Percentiles rank a stretch among this genome's conserved stretches.
phyloP scores from a whole-genome alignment of 2,113 vertebrate genomes.

The Etheostoma spectabile region DNA sequence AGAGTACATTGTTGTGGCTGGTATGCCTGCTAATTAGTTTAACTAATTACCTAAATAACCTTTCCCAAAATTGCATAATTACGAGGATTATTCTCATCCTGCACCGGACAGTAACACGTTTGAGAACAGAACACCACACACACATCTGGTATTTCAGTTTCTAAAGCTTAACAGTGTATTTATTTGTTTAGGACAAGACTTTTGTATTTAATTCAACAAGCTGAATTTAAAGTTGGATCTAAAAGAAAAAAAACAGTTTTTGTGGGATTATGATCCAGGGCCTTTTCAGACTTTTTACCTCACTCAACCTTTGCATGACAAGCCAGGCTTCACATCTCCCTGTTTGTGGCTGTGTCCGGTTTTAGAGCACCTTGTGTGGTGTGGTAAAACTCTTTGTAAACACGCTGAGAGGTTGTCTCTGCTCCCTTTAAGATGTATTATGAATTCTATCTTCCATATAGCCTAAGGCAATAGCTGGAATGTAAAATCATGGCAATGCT shows the following conservation, averaged over 20 bases:
- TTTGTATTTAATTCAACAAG: neutral
- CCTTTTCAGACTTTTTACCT: slow-evolving; percentile 25
- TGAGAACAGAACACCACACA: slow-evolving; percentile 9
- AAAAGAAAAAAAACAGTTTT: neutral
- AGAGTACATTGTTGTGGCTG: neutral
- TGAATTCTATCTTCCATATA: slow-evolving; percentile 77
- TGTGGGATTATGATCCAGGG: neutral
- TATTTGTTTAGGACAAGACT: slow-evolving; percentile 1
- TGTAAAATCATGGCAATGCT: slow-evolving; percentile 56
- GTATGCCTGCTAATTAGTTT: too few species aligned
- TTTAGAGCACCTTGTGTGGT: slow-evolving; percentile 38
- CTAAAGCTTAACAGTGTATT: neutral
- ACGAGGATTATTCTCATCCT: neutral
- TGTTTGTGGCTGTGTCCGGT: slow-evolving; percentile 27
- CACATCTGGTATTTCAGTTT: neutral
- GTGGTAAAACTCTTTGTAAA: slow-evolving; percentile 54
- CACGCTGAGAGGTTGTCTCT: slow-evolving; percentile 32
- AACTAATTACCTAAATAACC: too few species aligned
- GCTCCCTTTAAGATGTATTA: slow-evolving; percentile 40
- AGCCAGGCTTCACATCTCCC: slow-evolving; percentile 46
- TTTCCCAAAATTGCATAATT: neutral
- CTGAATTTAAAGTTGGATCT: neutral
- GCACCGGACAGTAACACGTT: neutral
- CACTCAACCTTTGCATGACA: slow-evolving; percentile 43
- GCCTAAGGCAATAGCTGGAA: slow-evolving; percentile 50